These are phyloP conservation scores for Otolemur garnettii DNA, from an alignment of 2,113 vertebrate species.

Conservation along the genomic window DNA sequence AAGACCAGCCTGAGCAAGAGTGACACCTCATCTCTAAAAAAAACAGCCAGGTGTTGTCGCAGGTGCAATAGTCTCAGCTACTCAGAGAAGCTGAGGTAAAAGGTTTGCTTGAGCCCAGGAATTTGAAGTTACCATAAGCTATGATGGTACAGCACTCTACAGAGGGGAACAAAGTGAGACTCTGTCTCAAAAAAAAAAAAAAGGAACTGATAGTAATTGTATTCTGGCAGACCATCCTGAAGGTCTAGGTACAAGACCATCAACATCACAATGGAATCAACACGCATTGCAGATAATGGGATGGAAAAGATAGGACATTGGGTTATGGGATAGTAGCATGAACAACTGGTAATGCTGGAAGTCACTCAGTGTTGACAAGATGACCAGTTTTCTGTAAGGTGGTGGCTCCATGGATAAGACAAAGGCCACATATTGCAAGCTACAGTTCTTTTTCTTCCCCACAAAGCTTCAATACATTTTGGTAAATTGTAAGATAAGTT, in stretches of 20 bases:
- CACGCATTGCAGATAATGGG: neutral
- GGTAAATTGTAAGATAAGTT: neutral
- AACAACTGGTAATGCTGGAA: neutral
- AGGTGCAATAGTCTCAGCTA: too few relatives aligned
- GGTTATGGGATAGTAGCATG: neutral
- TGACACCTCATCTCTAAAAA: too few relatives aligned
- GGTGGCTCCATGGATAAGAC: neutral
- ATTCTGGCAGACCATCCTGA: neutral
- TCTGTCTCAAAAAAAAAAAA: too few relatives aligned
- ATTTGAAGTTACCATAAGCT: too few relatives aligned
- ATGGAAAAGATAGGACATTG: neutral
- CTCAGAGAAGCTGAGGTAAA: too few relatives aligned
- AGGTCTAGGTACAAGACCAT: neutral
- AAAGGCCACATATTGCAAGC: neutral
- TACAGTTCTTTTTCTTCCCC: neutral
- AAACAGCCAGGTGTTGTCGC: too few relatives aligned
- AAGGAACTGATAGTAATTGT: neutral
- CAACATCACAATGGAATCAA: neutral
- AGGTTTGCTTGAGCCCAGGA: too few relatives aligned
- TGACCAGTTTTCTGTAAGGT: neutral
- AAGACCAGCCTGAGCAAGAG: too few relatives aligned
- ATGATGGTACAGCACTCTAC: too few relatives aligned
- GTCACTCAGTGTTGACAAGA: neutral
- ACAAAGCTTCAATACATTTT: neutral
- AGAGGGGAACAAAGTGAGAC: too few relatives aligned